These are phyloP conservation scores for Pseudachorutes palmiensis DNA, from an alignment of 1,140 invertebrate species.

Conservation along the genomic window DNA sequence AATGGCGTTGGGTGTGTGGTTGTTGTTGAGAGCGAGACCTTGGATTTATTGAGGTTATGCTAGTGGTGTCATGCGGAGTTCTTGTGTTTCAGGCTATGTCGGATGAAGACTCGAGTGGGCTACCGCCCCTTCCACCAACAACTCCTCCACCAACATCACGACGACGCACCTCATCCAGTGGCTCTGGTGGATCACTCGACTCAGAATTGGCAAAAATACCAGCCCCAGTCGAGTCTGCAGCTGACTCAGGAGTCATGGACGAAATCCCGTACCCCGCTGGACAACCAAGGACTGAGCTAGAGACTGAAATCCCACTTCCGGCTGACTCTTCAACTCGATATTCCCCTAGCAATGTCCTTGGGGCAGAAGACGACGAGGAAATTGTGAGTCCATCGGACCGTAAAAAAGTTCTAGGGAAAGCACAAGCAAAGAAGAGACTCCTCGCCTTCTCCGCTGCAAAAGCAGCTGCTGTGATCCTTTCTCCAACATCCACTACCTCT, in stretches of 20 bases:
- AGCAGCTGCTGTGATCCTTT: conserved; percentile 20
- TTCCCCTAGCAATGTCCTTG: conserved; percentile 34
- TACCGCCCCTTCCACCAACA: conserved; percentile 14
- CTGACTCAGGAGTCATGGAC: conserved; percentile 4
- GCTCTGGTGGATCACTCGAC: conserved; percentile 4
- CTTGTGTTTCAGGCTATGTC: too few species aligned
- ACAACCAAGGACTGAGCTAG: conserved; percentile 17
- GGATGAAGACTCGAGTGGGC: conserved; percentile 17
- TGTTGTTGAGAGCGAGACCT: too few species aligned
- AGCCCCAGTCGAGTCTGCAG: too few species aligned
- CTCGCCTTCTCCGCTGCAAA: conserved; percentile 43
- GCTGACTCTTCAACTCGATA: conserved; percentile 35
- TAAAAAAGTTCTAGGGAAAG: conserved; percentile 39
- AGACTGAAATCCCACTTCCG: conserved; percentile 31
- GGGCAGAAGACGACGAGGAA: conserved; percentile 24
- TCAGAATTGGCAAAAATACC: conserved; percentile 7
- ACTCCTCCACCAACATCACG: neutral
- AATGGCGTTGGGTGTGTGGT: too few species aligned
- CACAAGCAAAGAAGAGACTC: conserved; percentile 42
- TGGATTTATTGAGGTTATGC: too few species aligned
- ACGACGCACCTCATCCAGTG: neutral
- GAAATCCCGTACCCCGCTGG: conserved; percentile 30
- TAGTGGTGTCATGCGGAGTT: too few species aligned
- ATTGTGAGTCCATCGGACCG: conserved; percentile 13
- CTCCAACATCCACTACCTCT: conserved; percentile 8